Evolutionary conservation across 2,797 vertebrate species (phyloP).

Genomic region (Chelon labrosus): DNA sequence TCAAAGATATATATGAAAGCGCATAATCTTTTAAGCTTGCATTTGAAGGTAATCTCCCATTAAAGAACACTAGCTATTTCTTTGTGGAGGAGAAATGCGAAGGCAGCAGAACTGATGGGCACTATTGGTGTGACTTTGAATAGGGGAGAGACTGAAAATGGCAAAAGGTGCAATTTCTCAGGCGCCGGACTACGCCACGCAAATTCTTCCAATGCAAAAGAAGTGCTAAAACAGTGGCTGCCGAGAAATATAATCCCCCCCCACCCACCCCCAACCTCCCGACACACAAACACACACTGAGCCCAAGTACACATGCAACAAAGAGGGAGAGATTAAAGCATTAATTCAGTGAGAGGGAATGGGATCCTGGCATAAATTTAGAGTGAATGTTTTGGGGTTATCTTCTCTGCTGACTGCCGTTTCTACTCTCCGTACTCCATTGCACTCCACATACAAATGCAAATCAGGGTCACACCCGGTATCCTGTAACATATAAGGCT

Average conservation of each 20-base stretch:
- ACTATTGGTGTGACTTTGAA: slow-evolving; percentile 81
- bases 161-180: slow-evolving; percentile 73
- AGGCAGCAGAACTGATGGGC: slow-evolving; percentile 82
- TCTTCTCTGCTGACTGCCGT: slow-evolving; percentile 75
- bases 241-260: slow-evolving; percentile 74
- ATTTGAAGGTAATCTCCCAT: slow-evolving; percentile 86
- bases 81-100: slow-evolving; percentile 80
- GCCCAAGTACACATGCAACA: slow-evolving; percentile 77
- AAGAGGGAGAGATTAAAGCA: slow-evolving; percentile 82
- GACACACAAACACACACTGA: slow-evolving; percentile 56
- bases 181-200: slow-evolving; percentile 50
- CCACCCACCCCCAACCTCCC: slow-evolving; percentile 49
- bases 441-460: slow-evolving; percentile 78
- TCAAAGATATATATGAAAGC: slow-evolving; percentile 79
- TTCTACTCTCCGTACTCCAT: slow-evolving; percentile 70
- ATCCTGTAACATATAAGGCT: slow-evolving; percentile 73
- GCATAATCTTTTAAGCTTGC: slow-evolving; percentile 82
- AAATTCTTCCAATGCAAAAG: slow-evolving; percentile 68
- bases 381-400: slow-evolving; percentile 82
- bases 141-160: slow-evolving; percentile 70
- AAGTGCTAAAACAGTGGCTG: slow-evolving; percentile 77
- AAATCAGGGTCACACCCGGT: slow-evolving; percentile 76
- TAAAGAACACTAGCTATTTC: slow-evolving; percentile 81
- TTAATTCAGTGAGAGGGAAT: slow-evolving; percentile 82
- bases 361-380: slow-evolving; percentile 79